Evolutionary conservation across 2,888 invertebrate species (phyloP), one percentile per base, ranked within the genome.

Genomic region (Ernsta delagoae): DNA sequence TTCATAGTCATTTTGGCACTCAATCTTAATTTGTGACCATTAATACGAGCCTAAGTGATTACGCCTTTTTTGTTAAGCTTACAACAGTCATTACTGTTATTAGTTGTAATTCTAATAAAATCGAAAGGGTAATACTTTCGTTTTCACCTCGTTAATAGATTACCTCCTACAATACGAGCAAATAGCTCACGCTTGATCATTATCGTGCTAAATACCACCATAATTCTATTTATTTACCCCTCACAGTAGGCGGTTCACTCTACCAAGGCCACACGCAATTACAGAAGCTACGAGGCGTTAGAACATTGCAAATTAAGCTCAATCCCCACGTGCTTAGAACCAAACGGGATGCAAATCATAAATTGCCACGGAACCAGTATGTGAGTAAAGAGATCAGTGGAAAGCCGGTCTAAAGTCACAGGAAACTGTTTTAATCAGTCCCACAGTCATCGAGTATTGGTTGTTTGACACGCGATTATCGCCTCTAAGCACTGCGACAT

Each of bases 341-440:
- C 8, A 48, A 16, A 43, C 8, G 5, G 63, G 63, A 69, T 69
- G 69, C 63, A 69, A 69, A 69, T 69, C 34, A 36, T 34, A 57
- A 41, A n/a, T 57, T 45, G 56, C 63, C 8, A 57, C 56, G 34
- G 36, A 79, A 77, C 74, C 75, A 73, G 77, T 78, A 80, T 76
- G 76, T 78, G 73, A 80, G 80, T 81, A 82, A 83, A 80, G 79
- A 79, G 83, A 80, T 75, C 81, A 80, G 78, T 82, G 78, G 80
- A 82, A 83, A 82, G 81, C 76, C 75, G 71, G 74, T 80, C 79
- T 71, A 72, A 72, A 77, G 73, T 76, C 75, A 77, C 80, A 85
- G 77, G 76, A 77, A 78, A 82, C 83, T 78, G 75, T 74, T 76
- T 77, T 79, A 80, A 83, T 84, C 79, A 82, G 80, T 80, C 79